Percentiles rank a stretch among this genome's conserved stretches.
phyloP scores from a whole-genome alignment of 2,113 vertebrate species.

The Cryptotis parvus region DNA sequence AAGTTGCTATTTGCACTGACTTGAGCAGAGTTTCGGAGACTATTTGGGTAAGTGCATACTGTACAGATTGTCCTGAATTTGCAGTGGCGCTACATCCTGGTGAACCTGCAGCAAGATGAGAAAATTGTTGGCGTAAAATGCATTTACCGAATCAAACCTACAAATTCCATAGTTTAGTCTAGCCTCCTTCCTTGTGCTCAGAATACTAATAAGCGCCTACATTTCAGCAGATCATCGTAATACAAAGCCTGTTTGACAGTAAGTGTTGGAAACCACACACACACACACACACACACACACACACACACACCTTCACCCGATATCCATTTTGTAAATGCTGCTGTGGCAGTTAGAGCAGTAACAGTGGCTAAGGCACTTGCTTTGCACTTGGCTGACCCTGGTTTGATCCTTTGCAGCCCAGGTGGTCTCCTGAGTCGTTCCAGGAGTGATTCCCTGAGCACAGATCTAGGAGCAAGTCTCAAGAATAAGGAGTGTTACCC shows the following conservation, averaged over 20 bases:
- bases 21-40: neutral
- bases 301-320: neutral
- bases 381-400: too few species aligned
- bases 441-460: too few species aligned
- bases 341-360: too few species aligned
- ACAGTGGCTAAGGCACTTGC: too few species aligned
- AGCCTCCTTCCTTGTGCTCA: neutral
- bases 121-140: neutral
- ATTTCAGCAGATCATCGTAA: neutral
- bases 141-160: neutral
- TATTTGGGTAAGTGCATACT: rapidly evolving
- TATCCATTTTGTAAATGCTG: neutral
- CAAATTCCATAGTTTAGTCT: neutral
- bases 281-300: too few species aligned
- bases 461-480: too few species aligned
- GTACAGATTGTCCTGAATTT: neutral
- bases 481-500: too few species aligned
- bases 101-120: neutral
- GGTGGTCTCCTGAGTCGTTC: too few species aligned
- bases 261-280: neutral
- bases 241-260: neutral
- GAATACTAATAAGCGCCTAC: neutral
- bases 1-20: neutral
- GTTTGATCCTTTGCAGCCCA: too few species aligned
- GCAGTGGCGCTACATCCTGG: neutral